Conservation (phyloP, 1,140 invertebrate species). For the Scaptodrosophila lebanonensis region DNA sequence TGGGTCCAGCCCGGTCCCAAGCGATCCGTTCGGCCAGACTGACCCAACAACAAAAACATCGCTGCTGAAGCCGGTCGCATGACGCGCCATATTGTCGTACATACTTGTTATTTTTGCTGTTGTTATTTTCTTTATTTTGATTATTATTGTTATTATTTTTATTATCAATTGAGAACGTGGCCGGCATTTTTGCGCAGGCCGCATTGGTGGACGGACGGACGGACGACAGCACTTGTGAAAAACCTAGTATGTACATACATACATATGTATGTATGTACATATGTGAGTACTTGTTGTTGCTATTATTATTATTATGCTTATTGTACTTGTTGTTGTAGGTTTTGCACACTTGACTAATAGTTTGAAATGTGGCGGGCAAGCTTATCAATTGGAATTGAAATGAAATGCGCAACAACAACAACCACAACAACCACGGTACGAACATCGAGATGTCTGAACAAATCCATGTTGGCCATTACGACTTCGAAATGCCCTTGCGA, state of each 20-base stretch:
- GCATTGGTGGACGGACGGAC: no score
- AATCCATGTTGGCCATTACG: no score
- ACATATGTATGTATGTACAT: no score
- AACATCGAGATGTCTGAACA: conserved; percentile 5
- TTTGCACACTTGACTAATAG: conserved; percentile 69
- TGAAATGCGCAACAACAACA: conserved; percentile 48
- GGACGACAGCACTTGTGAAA: no score
- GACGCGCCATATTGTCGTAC: conserved; percentile 69
- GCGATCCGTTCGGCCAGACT: no score
- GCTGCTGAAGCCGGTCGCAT: conserved; percentile 27
- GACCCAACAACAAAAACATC: no score
- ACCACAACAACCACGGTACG: conserved; percentile 1
- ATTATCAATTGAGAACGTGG: conserved; percentile 75
- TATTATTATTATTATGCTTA: conserved; percentile 10
- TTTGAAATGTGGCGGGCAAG: conserved; percentile 47
- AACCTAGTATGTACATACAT: no score
- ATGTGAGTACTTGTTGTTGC: conserved; percentile 10
- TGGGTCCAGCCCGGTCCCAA: not conserved
- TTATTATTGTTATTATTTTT: conserved; percentile 72
- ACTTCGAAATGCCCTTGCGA: no score
- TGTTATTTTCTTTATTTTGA: conserved; percentile 43
- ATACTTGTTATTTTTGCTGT: conserved; percentile 24
- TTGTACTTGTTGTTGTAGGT: conserved; percentile 20
- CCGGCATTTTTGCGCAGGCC: conserved; percentile 45
- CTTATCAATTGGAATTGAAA: conserved; percentile 71